Evolutionary conservation across 2,888 invertebrate genomes (phyloP), one percentile per base, ranked within the genome.

Genomic region (Hoplodrina ambigua): DNA sequence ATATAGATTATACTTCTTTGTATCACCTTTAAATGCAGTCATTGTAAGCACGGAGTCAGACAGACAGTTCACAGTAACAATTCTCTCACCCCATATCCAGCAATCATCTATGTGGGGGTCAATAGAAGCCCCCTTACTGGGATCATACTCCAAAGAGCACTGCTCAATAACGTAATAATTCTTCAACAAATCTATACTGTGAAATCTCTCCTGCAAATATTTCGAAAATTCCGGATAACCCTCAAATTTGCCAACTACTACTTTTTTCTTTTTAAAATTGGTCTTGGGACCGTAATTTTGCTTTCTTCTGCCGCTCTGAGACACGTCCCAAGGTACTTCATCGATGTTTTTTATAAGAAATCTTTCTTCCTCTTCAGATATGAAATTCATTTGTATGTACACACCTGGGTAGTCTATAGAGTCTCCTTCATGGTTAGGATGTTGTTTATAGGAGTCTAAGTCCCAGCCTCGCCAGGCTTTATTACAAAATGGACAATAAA

Each of bases 251-350:
- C 98, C 98, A 20, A 97, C 84, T 73, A 96, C 97, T 10, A 99
- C 92, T 92, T 98, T 99, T 84, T 97, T 97, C 92, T 98, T 99
- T 90, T 99, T 99, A 91, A 99, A 99, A 93, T 99, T 99, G 13
- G 99, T 99, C 94, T 99, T 99, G 0, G 99, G 99, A 0, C 99
- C 99, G 93, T 97, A 99, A 92, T 99, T 99, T 97, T 99, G 99
- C 92, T 99, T 99, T 70, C 98, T 96, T 64, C 99, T 96, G 0
- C 99, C 99, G 91, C 99, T 99, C 92, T 99, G 99, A 0, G 99
- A 99, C 50, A 96, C 95, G 81, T 98, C 97, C 99, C 99, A 99
- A 0, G 98, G 97, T 78, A 98, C 95, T 73, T 96, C 94, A 89
- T 99, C 99, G 15, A 99, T 97, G 66, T 97, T 96, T 62, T 96